A percentile compares a stretch with the other conserved stretches of the same genome.
These are phyloP conservation scores for Epizoanthus fatuus DNA, from an alignment of 92 coral and sea anemone genomes.

Conservation along the genomic window DNA sequence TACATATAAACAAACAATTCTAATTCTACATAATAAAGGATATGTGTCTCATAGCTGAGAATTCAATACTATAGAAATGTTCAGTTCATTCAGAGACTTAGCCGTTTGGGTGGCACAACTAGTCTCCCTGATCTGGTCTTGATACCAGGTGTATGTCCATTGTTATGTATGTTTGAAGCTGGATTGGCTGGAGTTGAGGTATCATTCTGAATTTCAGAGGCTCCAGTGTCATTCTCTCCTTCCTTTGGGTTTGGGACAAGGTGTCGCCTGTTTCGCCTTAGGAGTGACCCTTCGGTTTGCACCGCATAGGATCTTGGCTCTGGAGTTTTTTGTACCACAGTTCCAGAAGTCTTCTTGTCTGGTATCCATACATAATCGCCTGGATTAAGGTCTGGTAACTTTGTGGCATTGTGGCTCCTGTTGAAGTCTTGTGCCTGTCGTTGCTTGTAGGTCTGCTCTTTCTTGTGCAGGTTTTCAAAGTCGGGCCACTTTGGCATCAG, in stretches of 20 bases:
- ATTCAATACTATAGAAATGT: no score
- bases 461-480: conserved; percentile 23
- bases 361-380: conserved; percentile 24
- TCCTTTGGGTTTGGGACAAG: background rate
- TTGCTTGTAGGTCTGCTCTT: conserved; percentile 4
- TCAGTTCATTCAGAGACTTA: no score
- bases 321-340: conserved; percentile 22
- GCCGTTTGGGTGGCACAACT: conserved; percentile 13
- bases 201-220: background rate
- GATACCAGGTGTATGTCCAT: background rate
- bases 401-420: conserved; percentile 19
- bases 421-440: conserved; percentile 1
- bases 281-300: no score
- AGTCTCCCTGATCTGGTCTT: conserved; percentile 17
- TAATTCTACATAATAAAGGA: no score
- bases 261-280: conserved; percentile 4
- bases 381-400: conserved; percentile 18
- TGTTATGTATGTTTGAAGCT: background rate
- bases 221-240: background rate
- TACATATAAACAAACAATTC: background rate
- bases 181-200: background rate
- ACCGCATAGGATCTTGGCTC: conserved; percentile 29
- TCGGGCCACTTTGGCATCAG: conserved; percentile 31
- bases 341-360: background rate
- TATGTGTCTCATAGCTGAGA: no score